Percentiles rank a stretch among this genome's conserved stretches.
These are phyloP conservation scores for Sphaerophoria taeniata DNA, from an alignment of 2,888 invertebrate species.

Conservation along the genomic window DNA sequence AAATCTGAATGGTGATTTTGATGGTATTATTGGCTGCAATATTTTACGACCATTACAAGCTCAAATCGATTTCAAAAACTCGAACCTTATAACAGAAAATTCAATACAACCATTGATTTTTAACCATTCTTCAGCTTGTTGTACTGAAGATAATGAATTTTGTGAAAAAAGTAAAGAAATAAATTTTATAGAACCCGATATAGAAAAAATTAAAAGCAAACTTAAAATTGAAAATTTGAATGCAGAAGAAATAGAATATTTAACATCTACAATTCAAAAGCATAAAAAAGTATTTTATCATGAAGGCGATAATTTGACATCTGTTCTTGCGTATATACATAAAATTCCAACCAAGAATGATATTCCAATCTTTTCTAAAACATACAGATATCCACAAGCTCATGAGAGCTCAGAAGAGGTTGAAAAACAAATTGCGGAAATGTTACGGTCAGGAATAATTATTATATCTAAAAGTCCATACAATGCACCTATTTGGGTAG, in stretches of 20 bases:
- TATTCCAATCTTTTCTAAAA: neutral
- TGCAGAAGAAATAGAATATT: constrained; percentile 5
- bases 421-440: constrained; percentile 32
- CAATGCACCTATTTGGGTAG: constrained; percentile 21
- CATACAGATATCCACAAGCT: neutral
- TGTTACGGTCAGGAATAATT: constrained; percentile 37
- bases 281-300: neutral
- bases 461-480: constrained; percentile 26
- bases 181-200: constrained; percentile 15
- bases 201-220: constrained; percentile 7
- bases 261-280: neutral
- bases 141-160: neutral
- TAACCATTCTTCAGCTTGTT: too few relatives aligned
- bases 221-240: constrained; percentile 43
- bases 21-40: constrained; percentile 2
- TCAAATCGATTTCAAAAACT: too few relatives aligned
- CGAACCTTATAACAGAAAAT: too few relatives aligned
- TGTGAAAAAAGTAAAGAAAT: constrained; percentile 7
- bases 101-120: too few relatives aligned
- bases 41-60: neutral
- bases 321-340: neutral
- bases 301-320: neutral
- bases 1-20: neutral
- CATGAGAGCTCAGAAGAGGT: constrained; percentile 14
- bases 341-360: neutral